phyloP scores from a whole-genome alignment of 2,113 vertebrate genomes.

The Coryphaenoides rupestris region DNA sequence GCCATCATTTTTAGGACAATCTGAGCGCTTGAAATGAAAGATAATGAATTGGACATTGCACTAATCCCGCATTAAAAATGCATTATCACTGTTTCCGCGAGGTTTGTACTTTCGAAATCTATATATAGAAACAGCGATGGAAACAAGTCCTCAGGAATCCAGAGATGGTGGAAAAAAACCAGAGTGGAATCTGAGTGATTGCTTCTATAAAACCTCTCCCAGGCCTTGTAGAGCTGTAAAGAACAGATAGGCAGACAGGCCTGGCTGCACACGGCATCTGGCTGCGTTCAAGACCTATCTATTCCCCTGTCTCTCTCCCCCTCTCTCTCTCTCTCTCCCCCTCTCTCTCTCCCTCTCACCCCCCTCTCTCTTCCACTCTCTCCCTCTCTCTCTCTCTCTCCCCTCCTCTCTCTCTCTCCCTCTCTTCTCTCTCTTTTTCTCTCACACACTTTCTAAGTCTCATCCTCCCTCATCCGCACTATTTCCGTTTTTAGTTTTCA shows the following conservation, averaged over 20 bases:
- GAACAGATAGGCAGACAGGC: constrained; percentile 55
- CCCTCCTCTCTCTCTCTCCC: background rate
- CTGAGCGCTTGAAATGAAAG: no score
- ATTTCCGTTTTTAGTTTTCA: no score
- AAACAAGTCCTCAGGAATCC: constrained; percentile 55
- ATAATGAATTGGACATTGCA: no score
- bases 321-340: background rate
- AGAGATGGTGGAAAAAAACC: constrained; percentile 42
- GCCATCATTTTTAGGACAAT: no score
- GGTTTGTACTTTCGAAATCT: constrained; percentile 31
- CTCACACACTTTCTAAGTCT: constrained; percentile 1
- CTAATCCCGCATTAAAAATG: background rate
- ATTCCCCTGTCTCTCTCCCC: constrained; percentile 20
- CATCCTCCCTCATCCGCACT: background rate
- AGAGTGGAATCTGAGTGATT: constrained; percentile 58
- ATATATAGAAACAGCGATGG: constrained; percentile 54
- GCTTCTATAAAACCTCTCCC: constrained; percentile 64
- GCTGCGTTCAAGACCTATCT: constrained; percentile 52
- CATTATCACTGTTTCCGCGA: constrained; percentile 6
- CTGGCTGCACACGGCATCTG: constrained; percentile 59
- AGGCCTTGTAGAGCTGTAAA: constrained; percentile 65
- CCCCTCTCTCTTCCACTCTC: background rate
- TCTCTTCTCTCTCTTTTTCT: constrained; percentile 21
- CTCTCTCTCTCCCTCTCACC: background rate
- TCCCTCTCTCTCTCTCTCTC: background rate